Percentiles rank a stretch among this genome's conserved stretches.
Conservation (phyloP, 1,140 invertebrate genomes). For the Platyura marginata region DNA sequence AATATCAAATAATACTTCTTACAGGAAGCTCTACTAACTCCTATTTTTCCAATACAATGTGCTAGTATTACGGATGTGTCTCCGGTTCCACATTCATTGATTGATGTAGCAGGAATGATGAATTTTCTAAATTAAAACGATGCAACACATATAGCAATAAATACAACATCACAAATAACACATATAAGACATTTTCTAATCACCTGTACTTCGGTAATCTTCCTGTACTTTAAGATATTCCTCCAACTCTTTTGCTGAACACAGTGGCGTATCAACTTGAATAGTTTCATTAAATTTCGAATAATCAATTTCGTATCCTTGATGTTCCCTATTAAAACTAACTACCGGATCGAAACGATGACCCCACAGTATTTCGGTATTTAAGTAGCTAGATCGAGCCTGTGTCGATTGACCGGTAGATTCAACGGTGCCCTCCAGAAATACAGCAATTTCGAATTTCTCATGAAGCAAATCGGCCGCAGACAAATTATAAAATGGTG, state of each 20-base stretch:
- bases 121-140: no score
- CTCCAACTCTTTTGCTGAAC: conserved; percentile 66
- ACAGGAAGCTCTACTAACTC: no score
- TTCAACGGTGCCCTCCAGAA: conserved; percentile 88
- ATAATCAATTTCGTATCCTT: conserved; percentile 90
- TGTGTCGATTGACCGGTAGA: conserved; percentile 79
- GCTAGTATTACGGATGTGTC: no score
- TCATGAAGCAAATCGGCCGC: conserved; percentile 72
- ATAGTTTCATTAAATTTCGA: conserved; percentile 82
- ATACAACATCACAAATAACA: no score
- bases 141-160: no score
- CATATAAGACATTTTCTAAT: no score
- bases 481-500: conserved; percentile 74
- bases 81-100: no score
- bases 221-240: conserved; percentile 49
- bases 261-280: conserved; percentile 80
- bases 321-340: conserved; percentile 75
- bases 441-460: conserved; percentile 89
- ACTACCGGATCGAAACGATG: conserved; percentile 80
- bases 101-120: no score
- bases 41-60: no score
- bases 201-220: conserved; percentile 37
- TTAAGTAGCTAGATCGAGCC: conserved; percentile 77
- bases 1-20: no score
- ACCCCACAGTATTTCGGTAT: conserved; percentile 88